Conservation (phyloP, 1,140 invertebrate genomes). For the Drosophila ogumai region DNA sequence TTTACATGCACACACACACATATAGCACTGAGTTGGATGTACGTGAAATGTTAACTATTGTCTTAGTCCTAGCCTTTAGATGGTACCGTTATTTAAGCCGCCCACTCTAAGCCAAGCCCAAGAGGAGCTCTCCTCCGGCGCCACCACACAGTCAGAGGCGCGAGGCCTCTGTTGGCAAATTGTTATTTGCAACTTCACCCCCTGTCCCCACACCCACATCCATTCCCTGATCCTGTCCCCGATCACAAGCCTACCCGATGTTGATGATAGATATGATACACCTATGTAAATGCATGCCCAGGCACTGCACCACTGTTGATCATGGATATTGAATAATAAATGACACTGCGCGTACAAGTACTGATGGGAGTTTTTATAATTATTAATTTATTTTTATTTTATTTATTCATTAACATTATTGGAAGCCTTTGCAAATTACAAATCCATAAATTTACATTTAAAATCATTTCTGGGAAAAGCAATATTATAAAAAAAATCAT, state of each 20-base stretch:
- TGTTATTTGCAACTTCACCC: slow-evolving; percentile 46
- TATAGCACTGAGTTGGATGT: slow-evolving; percentile 9
- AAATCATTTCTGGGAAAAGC: too few relatives aligned
- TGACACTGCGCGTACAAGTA: slow-evolving; percentile 5
- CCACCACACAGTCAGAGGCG: background rate
- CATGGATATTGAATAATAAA: slow-evolving; percentile 33
- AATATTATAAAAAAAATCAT: too few relatives aligned
- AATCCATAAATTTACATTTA: too few relatives aligned
- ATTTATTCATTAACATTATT: too few relatives aligned
- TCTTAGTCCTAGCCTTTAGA: slow-evolving; percentile 49
- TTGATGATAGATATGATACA: slow-evolving; percentile 21
- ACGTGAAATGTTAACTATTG: slow-evolving; percentile 58
- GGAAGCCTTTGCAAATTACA: too few relatives aligned
- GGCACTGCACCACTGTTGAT: slow-evolving; percentile 28
- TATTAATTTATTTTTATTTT: too few relatives aligned
- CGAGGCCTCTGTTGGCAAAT: slow-evolving; percentile 17
- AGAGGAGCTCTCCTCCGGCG: background rate
- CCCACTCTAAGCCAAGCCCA: background rate
- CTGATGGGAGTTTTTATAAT: background rate
- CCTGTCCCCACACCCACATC: background rate
- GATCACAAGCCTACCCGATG: background rate
- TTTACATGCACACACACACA: background rate
- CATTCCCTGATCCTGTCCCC: slow-evolving; percentile 2
- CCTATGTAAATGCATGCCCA: background rate
- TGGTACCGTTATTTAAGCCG: slow-evolving; percentile 31